A percentile compares a stretch with the other conserved stretches of the same genome.
Conservation (phyloP, 2,113 vertebrate genomes). For the Mastomys coucha region DNA sequence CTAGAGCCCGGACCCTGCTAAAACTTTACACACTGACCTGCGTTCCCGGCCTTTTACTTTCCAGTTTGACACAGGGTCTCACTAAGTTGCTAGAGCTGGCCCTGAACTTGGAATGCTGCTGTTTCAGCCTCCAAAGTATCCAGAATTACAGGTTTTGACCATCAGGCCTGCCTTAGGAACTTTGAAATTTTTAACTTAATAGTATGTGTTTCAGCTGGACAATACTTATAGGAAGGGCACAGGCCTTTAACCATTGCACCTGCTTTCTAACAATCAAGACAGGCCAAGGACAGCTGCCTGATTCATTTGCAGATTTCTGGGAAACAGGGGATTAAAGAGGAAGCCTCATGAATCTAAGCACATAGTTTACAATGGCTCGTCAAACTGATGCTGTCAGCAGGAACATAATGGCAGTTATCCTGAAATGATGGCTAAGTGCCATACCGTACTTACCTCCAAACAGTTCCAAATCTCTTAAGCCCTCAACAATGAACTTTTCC, state of each 20-base stretch:
- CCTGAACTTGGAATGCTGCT: not conserved
- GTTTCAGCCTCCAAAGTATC: not conserved
- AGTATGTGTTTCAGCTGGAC: not conserved
- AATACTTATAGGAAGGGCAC: constrained; percentile 45
- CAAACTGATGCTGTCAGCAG: constrained; percentile 30
- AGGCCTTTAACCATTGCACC: constrained; percentile 25
- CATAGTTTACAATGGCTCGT: not conserved
- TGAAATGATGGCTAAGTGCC: constrained; percentile 64
- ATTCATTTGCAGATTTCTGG: not conserved
- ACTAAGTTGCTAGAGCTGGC: not conserved
- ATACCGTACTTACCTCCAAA: constrained; percentile 94
- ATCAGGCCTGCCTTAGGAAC: not conserved
- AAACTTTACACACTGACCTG: not conserved
- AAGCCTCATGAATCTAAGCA: constrained; percentile 29
- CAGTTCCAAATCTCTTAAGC: constrained; percentile 97
- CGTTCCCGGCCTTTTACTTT: not conserved
- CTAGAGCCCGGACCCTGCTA: too few relatives aligned
- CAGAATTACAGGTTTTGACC: not conserved
- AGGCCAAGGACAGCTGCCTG: not conserved
- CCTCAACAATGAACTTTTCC: constrained; percentile 99
- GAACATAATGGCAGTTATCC: constrained; percentile 52
- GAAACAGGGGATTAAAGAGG: constrained; percentile 43
- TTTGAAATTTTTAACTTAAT: constrained; percentile 9
- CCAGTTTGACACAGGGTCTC: not conserved
- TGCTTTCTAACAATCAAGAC: constrained; percentile 64